Evolutionary conservation across 2,888 invertebrate species (phyloP), one percentile per base, ranked within the genome.

Genomic region (Allolobophora icterica): DNA sequence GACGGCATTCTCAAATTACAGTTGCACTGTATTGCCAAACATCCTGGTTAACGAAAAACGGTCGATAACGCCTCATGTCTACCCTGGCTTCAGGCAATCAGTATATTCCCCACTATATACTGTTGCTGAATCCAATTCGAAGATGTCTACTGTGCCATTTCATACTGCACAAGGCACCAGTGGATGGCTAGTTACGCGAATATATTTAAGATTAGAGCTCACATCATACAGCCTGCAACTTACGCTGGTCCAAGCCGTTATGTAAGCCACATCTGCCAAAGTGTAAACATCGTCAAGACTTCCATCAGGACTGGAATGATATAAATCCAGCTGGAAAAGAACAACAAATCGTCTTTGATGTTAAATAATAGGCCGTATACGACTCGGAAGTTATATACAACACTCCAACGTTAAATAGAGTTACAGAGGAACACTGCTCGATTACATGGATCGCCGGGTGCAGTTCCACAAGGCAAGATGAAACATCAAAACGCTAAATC

Each of bases 251-350:
- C 98, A 99, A 91, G 98, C 97, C 95, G 98, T 98, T 93, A 98
- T 98, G 95, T 98, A 98, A 0, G 98, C 98, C 89, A 99, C 97
- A 94, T 99, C 99, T 97, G 99, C 98, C 91, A 99, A 96, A 13
- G 98, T 98, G 95, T 98, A 98, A 93, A 97, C 97, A 94, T 98
- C 98, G 33, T 97, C 97, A 90, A 98, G 96, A 2, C 97, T 97
- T 91, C 98, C 98, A 93, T 87, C 87, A 11, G 35, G 34, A 87
- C 97, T 97, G 94, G 97, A 97, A 95, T 98, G 98, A 94, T 98
- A 96, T 91, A 98, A 97, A 94, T 98, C 98, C 94, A 97, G 96
- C 95, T 96, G 93, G 90, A 94, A 93, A 84, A 91, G 30, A 92
- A 45, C 90, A 91, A 45, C 35, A 89, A 71, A n/a, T 1, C 30